Base-by-base conservation (phyloP, 2,797 vertebrate genomes). In the Schizopygopsis malacanthus region DNA sequence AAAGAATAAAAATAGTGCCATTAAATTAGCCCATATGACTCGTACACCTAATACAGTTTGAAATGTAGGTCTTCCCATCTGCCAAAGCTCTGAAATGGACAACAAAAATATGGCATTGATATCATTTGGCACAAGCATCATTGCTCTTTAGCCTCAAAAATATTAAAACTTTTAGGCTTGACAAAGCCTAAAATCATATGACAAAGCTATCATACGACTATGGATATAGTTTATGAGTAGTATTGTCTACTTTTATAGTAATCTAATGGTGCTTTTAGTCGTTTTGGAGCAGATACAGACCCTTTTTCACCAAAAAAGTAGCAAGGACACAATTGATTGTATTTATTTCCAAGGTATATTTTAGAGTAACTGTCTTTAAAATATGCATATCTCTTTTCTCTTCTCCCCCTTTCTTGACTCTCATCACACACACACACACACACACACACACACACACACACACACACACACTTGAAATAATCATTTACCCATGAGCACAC, bases 401-500 rank as follows among this genome's bases (percentile, higher is more conserved):
- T 59, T 82, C 8, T 39, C 11, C 7, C 41, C 47, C 39, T 65
- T 69, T 84, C 37, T 22, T 33, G 33, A 79, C 63, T 79, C 41
- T 28, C 59, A 45, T 78, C 59, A 41, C 39, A 41, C 39, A 56
- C 72, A 84, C 39, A 73, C 72, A 81, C 70, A 71, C 79, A 87
- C 70, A 71, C 79, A 87, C 79, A 56, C 47, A 84, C 75, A 69
- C 71, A 71, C 71, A 79, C 70, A 71, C 79, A 87, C 79, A 56
- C 47, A 84, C 75, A 69, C 71, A 71, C 71, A 79, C 79, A 69
- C 28, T 33, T 71, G 63, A 85, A 63, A 72, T 80, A 85, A 85
- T 85, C 84, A 80, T 85, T 85, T 85, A 85, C 84, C 84, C 77
- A 80, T 72, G 52, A 72, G 79, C 71, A 84, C 77, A 87, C 80